Evolutionary conservation across 2,888 invertebrate species (phyloP).

Genomic region (Drosophila antonietae): DNA sequence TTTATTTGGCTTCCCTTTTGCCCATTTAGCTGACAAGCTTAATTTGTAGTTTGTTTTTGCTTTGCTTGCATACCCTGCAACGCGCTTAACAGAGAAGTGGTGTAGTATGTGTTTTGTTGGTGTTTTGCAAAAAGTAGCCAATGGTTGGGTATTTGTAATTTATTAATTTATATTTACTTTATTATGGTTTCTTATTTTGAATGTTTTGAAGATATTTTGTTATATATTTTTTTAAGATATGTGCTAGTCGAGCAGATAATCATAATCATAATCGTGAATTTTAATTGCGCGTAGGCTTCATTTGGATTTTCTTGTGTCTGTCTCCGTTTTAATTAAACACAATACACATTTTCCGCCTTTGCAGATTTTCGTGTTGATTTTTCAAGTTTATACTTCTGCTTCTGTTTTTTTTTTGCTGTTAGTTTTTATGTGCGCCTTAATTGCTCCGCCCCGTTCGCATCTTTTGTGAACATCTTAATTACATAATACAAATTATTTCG

Average conservation of each 20-base stretch:
- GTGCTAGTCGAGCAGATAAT: neutral
- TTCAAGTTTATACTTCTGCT: constrained; percentile 18
- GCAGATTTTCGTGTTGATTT: constrained; percentile 54
- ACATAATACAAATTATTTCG: constrained; percentile 77
- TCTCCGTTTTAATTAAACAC: constrained; percentile 74
- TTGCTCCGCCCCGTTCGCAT: constrained; percentile 60
- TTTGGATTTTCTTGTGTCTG: constrained; percentile 55
- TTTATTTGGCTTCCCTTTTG: constrained; percentile 67
- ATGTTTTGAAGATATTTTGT: neutral
- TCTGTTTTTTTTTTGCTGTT: constrained; percentile 38
- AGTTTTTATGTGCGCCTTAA: constrained; percentile 66
- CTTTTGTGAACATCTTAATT: constrained; percentile 77
- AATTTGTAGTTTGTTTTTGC: constrained; percentile 60
- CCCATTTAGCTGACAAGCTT: constrained; percentile 50
- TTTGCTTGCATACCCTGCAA: constrained; percentile 39
- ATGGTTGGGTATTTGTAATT: neutral
- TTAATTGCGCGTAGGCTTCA: constrained; percentile 79
- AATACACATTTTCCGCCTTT: constrained; percentile 80
- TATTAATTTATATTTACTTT: neutral
- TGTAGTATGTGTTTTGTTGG: neutral
- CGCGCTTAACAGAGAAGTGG: neutral
- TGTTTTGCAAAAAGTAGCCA: neutral
- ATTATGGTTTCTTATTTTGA: neutral
- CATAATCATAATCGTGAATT: constrained; percentile 57
- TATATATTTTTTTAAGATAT: constrained; percentile 1